Evolutionary conservation across 2,888 invertebrate genomes (phyloP).

Genomic region (Chymomyza fuscimana): DNA sequence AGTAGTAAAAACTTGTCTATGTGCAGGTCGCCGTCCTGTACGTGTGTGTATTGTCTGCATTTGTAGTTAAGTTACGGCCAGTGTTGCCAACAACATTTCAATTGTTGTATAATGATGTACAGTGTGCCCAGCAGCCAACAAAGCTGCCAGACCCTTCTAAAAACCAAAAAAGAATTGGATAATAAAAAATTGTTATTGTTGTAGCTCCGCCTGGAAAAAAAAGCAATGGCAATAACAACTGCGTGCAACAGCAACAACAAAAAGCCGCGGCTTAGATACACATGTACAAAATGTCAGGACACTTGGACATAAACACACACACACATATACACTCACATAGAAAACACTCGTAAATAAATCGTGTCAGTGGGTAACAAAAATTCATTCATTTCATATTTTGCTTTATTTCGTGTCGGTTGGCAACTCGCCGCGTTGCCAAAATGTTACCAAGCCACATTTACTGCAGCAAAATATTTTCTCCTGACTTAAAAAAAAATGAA

Average conservation of each 20-base stretch:
- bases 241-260: conserved; percentile 27
- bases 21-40: background rate
- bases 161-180: conserved; percentile 40
- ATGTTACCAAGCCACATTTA: conserved; percentile 67
- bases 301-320: background rate
- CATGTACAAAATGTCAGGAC: conserved; percentile 41
- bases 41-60: conserved; percentile 25
- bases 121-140: conserved; percentile 54
- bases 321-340: conserved; percentile 39
- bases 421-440: conserved; percentile 29
- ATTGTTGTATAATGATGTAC: conserved; percentile 75
- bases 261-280: conserved; percentile 39
- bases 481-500: conserved; percentile 21
- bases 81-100: conserved; percentile 75
- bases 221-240: background rate
- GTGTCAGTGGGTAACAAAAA: conserved; percentile 75
- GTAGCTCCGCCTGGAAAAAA: conserved; percentile 35
- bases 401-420: conserved; percentile 51
- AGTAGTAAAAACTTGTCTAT: background rate
- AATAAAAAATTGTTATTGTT: conserved; percentile 70
- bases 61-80: conserved; percentile 34
- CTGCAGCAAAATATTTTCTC: conserved; percentile 59
- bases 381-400: conserved; percentile 74
- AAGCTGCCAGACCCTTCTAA: background rate
- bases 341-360: conserved; percentile 73